Conservation (phyloP, 2,888 invertebrate genomes). For the Drosophila anomalata region DNA sequence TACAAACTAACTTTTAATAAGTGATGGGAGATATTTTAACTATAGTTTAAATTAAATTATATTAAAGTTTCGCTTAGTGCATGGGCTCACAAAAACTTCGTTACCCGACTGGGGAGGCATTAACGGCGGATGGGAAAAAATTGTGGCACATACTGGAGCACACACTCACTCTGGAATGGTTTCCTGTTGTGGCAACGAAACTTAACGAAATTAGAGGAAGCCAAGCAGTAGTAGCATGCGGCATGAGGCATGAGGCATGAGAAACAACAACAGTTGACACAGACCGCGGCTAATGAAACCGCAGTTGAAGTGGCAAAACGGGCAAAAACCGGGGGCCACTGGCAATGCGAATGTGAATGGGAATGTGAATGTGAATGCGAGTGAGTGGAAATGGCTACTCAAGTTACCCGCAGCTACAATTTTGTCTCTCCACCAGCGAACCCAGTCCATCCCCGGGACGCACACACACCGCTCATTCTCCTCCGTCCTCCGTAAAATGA, state of each 20-base stretch:
- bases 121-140: constrained; percentile 40
- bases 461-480: constrained; percentile 8
- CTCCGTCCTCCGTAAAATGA: constrained; percentile 51
- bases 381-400: constrained; percentile 71
- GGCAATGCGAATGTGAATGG: constrained; percentile 17
- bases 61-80: constrained; percentile 5
- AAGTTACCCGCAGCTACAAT: constrained; percentile 60
- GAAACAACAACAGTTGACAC: constrained; percentile 48
- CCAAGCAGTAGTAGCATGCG: constrained; percentile 42
- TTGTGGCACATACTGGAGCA: constrained; percentile 17
- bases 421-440: constrained; percentile 22
- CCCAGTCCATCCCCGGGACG: constrained; percentile 32
- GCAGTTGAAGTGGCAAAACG: constrained; percentile 63
- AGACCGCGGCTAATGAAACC: constrained; percentile 76
- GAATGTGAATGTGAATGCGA: constrained; percentile 55
- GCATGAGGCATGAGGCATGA: constrained; percentile 8
- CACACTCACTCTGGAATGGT: constrained; percentile 61
- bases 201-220: constrained; percentile 76
- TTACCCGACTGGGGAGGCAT: constrained; percentile 25
- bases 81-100: constrained; percentile 20
- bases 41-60: neutral
- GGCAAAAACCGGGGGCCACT: constrained; percentile 3
- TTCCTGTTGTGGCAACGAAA: constrained; percentile 70
- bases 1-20: no score
- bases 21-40: neutral